Percentiles rank a stretch among this genome's conserved stretches.
Conservation (phyloP, 2,888 invertebrate genomes). For the Apamea epomidion region DNA sequence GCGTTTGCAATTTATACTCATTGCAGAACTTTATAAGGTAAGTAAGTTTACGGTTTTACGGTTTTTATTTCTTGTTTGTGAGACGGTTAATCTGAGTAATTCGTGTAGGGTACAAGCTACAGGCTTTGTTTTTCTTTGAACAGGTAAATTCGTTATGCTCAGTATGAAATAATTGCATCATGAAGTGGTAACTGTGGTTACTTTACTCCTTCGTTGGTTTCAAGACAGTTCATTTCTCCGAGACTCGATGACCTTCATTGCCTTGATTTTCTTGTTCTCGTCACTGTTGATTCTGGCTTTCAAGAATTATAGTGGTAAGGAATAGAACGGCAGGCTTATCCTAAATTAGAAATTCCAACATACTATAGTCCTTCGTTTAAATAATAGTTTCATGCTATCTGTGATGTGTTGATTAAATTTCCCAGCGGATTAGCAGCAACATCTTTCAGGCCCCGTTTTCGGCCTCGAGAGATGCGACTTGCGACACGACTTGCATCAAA, state of each 20-base stretch:
- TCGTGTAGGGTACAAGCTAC: background rate
- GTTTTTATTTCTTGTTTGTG: slow-evolving; percentile 47
- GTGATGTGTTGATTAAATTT: background rate
- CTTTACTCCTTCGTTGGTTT: background rate
- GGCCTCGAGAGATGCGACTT: background rate
- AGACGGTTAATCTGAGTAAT: slow-evolving; percentile 36
- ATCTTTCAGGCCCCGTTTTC: background rate
- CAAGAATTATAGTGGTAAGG: background rate
- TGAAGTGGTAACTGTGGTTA: background rate
- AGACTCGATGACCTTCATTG: background rate
- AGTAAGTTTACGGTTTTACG: slow-evolving; percentile 46
- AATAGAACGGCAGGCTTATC: background rate
- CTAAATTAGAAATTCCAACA: background rate
- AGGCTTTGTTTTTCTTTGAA: slow-evolving; percentile 2
- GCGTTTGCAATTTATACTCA: slow-evolving; percentile 57
- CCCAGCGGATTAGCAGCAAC: background rate
- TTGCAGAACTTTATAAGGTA: slow-evolving; percentile 49
- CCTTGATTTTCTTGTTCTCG: background rate
- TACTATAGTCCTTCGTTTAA: background rate
- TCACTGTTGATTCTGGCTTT: background rate
- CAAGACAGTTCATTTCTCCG: background rate
- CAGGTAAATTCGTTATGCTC: background rate
- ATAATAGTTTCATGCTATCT: background rate
- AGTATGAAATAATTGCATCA: slow-evolving; percentile 7
- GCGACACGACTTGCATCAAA: background rate